These are phyloP conservation scores for Austrolebias charrua DNA, from an alignment of 2,797 vertebrate genomes.

Conservation along the genomic window DNA sequence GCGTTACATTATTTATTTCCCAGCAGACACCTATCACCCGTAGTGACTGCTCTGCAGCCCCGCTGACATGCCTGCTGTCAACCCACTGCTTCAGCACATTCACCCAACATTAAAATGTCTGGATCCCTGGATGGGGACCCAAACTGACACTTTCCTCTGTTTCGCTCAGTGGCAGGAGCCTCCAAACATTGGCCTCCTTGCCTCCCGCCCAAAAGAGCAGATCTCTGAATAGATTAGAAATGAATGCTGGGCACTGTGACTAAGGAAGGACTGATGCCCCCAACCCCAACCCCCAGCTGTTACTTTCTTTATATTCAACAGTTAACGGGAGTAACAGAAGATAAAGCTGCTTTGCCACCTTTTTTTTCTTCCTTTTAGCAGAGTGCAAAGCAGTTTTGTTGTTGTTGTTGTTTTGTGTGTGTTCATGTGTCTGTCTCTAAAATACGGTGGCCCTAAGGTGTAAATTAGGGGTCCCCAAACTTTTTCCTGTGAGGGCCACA, in stretches of 20 bases:
- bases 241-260: conserved; percentile 5
- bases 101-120: conserved; percentile 47
- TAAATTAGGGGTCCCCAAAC: too few species aligned
- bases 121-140: conserved; percentile 17
- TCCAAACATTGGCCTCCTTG: background rate
- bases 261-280: too few species aligned
- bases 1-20: conserved; percentile 61
- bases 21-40: conserved; percentile 57
- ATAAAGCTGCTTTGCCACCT: conserved; percentile 6
- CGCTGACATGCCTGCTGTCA: conserved; percentile 54
- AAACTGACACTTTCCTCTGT: conserved; percentile 27
- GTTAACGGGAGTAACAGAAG: too few species aligned
- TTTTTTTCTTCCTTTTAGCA: too few species aligned
- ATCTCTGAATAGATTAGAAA: conserved; percentile 32
- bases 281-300: background rate
- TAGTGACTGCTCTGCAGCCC: conserved; percentile 41
- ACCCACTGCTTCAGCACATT: conserved; percentile 41
- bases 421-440: background rate
- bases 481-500: too few species aligned
- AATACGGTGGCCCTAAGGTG: too few species aligned
- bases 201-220: conserved; percentile 9
- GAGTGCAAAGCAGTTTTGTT: too few species aligned
- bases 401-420: too few species aligned
- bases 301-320: background rate
- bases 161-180: conserved; percentile 12